Percentiles rank a stretch among this genome's conserved stretches.
Conservation (phyloP, 2,797 vertebrate species). For the Catharus ustulatus region DNA sequence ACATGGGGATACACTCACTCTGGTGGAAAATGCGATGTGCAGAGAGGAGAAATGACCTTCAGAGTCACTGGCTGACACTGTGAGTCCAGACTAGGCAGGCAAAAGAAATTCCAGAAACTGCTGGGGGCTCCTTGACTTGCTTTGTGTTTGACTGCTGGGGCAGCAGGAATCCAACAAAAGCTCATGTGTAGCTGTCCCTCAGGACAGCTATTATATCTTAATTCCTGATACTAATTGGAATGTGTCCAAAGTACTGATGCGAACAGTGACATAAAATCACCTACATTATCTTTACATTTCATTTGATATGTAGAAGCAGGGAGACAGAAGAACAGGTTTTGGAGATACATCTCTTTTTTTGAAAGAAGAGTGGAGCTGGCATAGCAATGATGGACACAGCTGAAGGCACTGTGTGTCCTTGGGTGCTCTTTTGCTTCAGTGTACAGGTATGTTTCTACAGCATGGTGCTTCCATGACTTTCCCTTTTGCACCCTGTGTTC, state of each 20-base stretch:
- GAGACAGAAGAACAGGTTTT: neutral
- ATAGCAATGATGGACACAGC: neutral
- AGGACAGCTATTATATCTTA: neutral
- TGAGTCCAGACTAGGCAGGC: neutral
- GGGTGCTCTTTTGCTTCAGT: neutral
- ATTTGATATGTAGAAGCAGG: neutral
- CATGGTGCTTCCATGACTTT: neutral
- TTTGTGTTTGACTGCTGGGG: constrained; percentile 36
- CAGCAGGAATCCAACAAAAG: constrained; percentile 14
- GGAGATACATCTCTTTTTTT: neutral
- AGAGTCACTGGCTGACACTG: neutral
- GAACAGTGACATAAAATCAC: neutral
- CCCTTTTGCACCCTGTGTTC: neutral
- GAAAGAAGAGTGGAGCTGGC: neutral
- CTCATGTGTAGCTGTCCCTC: neutral
- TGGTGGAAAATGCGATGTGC: neutral
- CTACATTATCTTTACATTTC: neutral
- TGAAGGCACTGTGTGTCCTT: neutral
- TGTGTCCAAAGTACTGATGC: neutral
- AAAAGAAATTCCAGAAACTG: constrained; percentile 31
- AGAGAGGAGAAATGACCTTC: neutral
- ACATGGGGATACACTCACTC: neutral
- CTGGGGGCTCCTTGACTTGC: neutral
- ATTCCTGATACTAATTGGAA: neutral
- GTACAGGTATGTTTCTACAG: neutral